Percentiles rank a stretch among this genome's conserved stretches.
Conservation (phyloP, 2,113 vertebrate genomes). For the Tychaedon coryphoeus region DNA sequence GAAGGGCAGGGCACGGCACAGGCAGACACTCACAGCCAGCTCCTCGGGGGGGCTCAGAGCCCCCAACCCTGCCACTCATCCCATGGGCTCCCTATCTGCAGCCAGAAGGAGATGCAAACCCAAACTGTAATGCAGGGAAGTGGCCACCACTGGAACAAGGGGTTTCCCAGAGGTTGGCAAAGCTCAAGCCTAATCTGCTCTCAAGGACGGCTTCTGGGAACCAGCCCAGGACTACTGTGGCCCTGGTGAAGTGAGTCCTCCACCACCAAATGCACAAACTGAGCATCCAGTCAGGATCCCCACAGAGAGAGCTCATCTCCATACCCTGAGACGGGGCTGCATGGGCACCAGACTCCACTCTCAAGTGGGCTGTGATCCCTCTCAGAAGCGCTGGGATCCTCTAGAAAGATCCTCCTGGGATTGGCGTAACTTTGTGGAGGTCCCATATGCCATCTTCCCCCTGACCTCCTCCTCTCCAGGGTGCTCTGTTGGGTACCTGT, state of each 20-base stretch:
- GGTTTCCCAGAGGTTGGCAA: background rate
- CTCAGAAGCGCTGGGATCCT: background rate
- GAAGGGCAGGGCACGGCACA: slow-evolving; percentile 16
- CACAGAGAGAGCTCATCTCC: rapidly evolving
- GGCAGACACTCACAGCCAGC: background rate
- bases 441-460: background rate
- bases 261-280: background rate
- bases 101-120: background rate
- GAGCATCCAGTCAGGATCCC: background rate
- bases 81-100: background rate
- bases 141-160: rapidly evolving
- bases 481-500: background rate
- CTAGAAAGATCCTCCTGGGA: background rate
- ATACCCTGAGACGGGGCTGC: rapidly evolving
- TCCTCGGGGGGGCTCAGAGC: background rate
- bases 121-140: background rate
- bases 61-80: background rate
- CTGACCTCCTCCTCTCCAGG: background rate
- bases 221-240: background rate
- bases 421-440: background rate
- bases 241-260: background rate
- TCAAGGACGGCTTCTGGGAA: background rate
- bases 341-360: background rate
- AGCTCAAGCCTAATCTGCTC: background rate
- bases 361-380: background rate